Evolutionary conservation across 2,888 invertebrate species (phyloP).

Genomic region (Helleia helle): DNA sequence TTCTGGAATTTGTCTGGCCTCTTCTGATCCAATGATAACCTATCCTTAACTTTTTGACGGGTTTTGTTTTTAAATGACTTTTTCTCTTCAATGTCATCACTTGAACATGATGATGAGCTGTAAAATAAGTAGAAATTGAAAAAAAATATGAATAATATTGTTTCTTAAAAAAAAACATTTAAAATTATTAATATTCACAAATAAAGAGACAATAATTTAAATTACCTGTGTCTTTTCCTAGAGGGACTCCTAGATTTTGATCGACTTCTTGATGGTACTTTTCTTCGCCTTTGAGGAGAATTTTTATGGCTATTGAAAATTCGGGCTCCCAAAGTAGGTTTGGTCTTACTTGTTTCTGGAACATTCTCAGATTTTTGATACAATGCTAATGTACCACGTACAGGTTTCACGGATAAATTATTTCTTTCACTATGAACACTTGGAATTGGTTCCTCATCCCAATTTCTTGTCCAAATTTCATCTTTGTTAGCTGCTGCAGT

Average conservation of each 20-base stretch:
- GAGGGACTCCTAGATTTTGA: slow-evolving; percentile 64
- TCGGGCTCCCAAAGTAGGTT: slow-evolving; percentile 24
- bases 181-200: not conserved
- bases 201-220: too few relatives aligned
- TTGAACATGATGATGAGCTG: slow-evolving; percentile 69
- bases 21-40: slow-evolving; percentile 64
- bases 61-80: slow-evolving; percentile 49
- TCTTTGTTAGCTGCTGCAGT: slow-evolving; percentile 92
- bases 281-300: slow-evolving; percentile 49
- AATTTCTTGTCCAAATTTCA: slow-evolving; percentile 91
- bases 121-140: slow-evolving; percentile 28
- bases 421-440: slow-evolving; percentile 87
- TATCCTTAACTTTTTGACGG: slow-evolving; percentile 72
- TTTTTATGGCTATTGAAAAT: slow-evolving; percentile 39
- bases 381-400: slow-evolving; percentile 71
- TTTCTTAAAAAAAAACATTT: not conserved
- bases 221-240: slow-evolving; percentile 63
- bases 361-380: slow-evolving; percentile 69
- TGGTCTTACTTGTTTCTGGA: slow-evolving; percentile 29
- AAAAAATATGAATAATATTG: too few relatives aligned
- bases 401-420: slow-evolving; percentile 76
- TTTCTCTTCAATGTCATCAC: slow-evolving; percentile 71
- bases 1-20: slow-evolving; percentile 60
- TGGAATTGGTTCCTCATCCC: slow-evolving; percentile 95
- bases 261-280: slow-evolving; percentile 47